phyloP scores from a whole-genome alignment of 1,140 invertebrate genomes.

The Coptotermes formosanus region DNA sequence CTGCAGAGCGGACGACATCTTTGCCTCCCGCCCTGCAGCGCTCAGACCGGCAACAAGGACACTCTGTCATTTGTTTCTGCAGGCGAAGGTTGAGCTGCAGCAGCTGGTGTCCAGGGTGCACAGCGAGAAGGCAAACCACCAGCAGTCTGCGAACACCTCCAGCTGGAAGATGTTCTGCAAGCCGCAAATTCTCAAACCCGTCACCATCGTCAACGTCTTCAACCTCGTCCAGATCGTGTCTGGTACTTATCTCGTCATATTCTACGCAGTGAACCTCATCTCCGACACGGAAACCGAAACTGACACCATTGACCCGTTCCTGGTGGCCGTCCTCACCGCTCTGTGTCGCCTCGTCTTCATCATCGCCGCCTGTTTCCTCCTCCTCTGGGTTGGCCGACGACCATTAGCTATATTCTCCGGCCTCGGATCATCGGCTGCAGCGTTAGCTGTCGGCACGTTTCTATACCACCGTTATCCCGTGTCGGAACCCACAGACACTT shows the following conservation, averaged over 20 bases:
- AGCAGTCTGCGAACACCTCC: background rate
- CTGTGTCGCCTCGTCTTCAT: constrained; percentile 61
- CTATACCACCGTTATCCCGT: constrained; percentile 42
- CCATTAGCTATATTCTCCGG: constrained; percentile 62
- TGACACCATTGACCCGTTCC: constrained; percentile 47
- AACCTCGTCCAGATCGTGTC: constrained; percentile 68
- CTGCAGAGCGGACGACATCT: no score
- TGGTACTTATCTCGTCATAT: constrained; percentile 70
- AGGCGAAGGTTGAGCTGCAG: constrained; percentile 57
- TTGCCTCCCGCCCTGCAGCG: no score
- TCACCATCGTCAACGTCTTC: constrained; percentile 68
- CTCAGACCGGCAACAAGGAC: no score
- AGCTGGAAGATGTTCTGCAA: background rate
- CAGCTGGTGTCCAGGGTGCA: constrained; percentile 49
- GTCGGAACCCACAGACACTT: constrained; percentile 21
- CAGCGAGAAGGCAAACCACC: background rate
- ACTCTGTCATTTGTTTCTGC: background rate
- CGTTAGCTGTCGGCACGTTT: constrained; percentile 56
- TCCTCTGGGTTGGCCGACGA: constrained; percentile 61
- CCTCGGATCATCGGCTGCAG: constrained; percentile 49
- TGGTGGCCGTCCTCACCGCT: constrained; percentile 65
- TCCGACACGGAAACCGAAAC: constrained; percentile 53
- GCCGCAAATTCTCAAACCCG: constrained; percentile 57
- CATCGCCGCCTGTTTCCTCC: constrained; percentile 59
- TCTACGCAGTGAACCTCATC: constrained; percentile 71